Evolutionary conservation across 2,113 vertebrate genomes (phyloP).

Genomic region (Nyctibius bracteatus): DNA sequence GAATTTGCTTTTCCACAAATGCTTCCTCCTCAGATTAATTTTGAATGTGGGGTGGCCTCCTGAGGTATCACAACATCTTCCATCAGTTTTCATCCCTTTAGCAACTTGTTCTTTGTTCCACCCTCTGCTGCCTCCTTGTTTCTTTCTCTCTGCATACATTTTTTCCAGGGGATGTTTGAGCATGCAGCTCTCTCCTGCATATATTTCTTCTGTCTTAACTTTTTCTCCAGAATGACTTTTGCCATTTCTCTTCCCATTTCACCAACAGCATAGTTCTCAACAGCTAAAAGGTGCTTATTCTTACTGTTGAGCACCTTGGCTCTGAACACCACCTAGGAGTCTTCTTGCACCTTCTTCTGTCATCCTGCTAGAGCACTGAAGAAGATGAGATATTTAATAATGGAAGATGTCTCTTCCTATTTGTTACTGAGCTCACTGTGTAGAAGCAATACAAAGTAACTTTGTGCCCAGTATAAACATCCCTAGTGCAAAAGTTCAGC

Average conservation of each 20-base stretch:
- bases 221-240: background rate
- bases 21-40: background rate
- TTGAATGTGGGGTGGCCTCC: background rate
- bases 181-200: background rate
- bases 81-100: background rate
- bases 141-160: background rate
- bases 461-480: background rate
- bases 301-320: background rate
- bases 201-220: background rate
- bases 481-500: background rate
- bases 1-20: background rate
- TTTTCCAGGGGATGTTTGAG: background rate
- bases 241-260: background rate
- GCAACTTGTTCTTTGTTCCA: background rate
- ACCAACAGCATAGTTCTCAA: background rate
- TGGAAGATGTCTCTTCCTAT: background rate
- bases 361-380: background rate
- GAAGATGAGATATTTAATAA: background rate
- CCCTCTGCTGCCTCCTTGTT: background rate
- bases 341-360: background rate
- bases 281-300: accelerated
- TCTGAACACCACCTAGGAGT: background rate
- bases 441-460: background rate
- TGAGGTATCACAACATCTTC: background rate
- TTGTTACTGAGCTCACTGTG: background rate